A percentile compares a stretch with the other conserved stretches of the same genome.
These are phyloP conservation scores for Puma concolor DNA, from an alignment of 2,113 vertebrate species.

Conservation along the genomic window DNA sequence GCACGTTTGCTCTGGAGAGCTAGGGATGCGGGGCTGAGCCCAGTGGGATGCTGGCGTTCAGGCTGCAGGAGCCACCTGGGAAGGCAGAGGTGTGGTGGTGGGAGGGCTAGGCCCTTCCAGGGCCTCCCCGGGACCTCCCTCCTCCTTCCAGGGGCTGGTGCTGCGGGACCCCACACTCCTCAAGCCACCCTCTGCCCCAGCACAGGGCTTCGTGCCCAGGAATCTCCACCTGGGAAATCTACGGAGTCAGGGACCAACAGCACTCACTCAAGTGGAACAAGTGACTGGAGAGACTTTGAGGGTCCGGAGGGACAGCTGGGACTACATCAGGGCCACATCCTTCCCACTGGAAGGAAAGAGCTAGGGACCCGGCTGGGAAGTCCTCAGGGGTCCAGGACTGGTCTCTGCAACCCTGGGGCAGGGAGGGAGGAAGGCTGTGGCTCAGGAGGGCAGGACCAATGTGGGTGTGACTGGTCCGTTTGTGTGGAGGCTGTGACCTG, in stretches of 20 bases:
- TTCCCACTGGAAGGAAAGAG: not conserved
- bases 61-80: not conserved
- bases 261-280: not conserved
- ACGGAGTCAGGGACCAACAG: not conserved
- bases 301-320: not conserved
- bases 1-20: not conserved
- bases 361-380: not conserved
- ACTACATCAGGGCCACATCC: too few relatives aligned
- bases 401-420: not conserved
- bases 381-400: not conserved
- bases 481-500: not conserved
- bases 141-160: not conserved
- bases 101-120: not conserved
- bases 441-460: too few relatives aligned
- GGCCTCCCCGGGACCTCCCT: not conserved
- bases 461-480: not conserved
- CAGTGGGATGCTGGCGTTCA: accelerated
- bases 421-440: not conserved
- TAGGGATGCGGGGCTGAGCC: not conserved
- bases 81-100: not conserved
- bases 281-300: not conserved
- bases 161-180: too few relatives aligned
- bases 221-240: not conserved
- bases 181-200: too few relatives aligned
- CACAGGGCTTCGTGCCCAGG: too few relatives aligned